phyloP scores from a whole-genome alignment of 37 sponge, comb jelly and placozoan genomes.

The Oscarella lobularis region DNA sequence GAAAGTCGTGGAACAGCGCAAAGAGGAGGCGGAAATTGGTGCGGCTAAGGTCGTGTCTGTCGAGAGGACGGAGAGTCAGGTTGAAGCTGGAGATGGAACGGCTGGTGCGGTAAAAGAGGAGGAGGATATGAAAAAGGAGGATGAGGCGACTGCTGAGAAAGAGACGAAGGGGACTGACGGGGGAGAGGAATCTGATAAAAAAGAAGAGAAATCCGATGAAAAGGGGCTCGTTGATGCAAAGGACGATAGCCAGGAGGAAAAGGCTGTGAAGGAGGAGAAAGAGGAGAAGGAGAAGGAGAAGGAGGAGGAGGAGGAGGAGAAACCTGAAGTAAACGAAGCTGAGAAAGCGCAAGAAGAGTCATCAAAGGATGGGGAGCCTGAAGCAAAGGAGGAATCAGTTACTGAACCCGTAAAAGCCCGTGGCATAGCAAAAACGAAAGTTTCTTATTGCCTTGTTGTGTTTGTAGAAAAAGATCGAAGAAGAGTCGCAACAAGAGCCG shows the following conservation, averaged over 20 bases:
- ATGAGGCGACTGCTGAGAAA: background rate
- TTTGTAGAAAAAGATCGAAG: no score
- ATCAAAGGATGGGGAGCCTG: background rate
- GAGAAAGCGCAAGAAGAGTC: background rate
- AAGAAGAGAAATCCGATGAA: background rate
- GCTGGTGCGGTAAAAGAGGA: no score
- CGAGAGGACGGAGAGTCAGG: no score
- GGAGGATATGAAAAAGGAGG: background rate
- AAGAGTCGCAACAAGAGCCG: no score
- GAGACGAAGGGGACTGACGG: constrained; percentile 5
- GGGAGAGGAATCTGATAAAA: background rate
- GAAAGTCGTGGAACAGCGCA: no score
- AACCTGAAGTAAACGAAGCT: background rate
- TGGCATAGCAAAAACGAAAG: no score
- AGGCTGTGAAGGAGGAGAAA: constrained; percentile 10
- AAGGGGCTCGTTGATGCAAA: constrained; percentile 9
- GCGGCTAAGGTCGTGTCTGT: no score
- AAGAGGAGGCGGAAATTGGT: no score
- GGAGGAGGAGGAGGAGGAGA: constrained; percentile 2
- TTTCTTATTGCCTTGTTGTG: no score
- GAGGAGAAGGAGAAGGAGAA: background rate
- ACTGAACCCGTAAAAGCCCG: no score
- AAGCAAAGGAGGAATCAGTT: no score
- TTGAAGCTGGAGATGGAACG: no score
- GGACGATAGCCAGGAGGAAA: background rate